Conservation (phyloP, 2,888 invertebrate species). For the Cataglyphis cursor region DNA sequence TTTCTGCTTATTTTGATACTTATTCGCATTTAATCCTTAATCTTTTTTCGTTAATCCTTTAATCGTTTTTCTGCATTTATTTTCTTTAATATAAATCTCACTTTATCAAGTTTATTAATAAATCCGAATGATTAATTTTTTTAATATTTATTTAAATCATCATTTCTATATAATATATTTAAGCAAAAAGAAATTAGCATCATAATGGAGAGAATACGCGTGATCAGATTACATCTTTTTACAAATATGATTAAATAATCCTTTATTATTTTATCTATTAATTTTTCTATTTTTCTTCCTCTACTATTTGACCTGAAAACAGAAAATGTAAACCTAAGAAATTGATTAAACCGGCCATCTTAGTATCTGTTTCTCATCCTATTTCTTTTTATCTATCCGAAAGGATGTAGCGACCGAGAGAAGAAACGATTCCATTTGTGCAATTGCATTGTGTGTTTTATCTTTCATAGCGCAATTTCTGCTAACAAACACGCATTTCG, state of each 20-base stretch:
- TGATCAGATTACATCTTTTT: not conserved
- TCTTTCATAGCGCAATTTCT: conserved; percentile 16
- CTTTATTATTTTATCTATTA: not conserved
- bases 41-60: too few relatives aligned
- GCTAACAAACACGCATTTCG: not conserved
- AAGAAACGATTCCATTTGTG: conserved; percentile 24
- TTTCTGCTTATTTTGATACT: too few relatives aligned
- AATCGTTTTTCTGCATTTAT: not conserved
- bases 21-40: conserved; percentile 3
- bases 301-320: not conserved
- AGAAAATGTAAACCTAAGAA: not conserved
- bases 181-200: not conserved
- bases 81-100: not conserved
- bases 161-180: not conserved
- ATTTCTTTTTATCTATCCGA: not conserved
- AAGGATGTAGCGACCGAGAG: not conserved
- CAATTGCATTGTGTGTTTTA: conserved; percentile 10
- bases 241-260: not conserved
- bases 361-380: not conserved
- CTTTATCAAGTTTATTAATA: not conserved
- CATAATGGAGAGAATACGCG: not conserved
- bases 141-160: not conserved
- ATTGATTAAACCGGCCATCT: not conserved
- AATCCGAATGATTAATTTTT: not conserved
- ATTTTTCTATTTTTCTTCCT: not conserved